phyloP scores from a whole-genome alignment of 1,140 invertebrate species.

The Drosophila sulfurigaster region DNA sequence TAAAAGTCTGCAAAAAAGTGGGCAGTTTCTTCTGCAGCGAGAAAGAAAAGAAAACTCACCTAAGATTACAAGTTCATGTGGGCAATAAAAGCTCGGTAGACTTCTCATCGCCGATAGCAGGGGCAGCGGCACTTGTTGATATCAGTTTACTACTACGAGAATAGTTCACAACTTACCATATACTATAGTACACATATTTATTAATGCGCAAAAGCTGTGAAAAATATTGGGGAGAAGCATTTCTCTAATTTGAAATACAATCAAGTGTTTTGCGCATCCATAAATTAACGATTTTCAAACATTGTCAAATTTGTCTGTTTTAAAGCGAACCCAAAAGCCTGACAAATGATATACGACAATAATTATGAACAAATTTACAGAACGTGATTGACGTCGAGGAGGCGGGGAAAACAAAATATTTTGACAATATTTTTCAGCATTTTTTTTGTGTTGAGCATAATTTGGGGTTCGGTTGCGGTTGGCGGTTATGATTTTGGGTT shows the following conservation, averaged over 20 bases:
- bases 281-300: constrained; percentile 28
- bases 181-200: background rate
- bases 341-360: constrained; percentile 43
- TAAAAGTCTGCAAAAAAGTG: no score
- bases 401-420: constrained; percentile 16
- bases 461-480: constrained; percentile 16
- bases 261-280: constrained; percentile 9
- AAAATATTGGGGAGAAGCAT: background rate
- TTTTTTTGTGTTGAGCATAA: constrained; percentile 14
- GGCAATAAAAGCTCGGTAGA: background rate
- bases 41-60: no score
- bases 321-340: constrained; percentile 5
- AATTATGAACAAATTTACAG: constrained; percentile 52
- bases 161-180: background rate
- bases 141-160: background rate
- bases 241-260: constrained; percentile 10
- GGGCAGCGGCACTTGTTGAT: background rate
- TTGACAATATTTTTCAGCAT: constrained; percentile 15
- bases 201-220: constrained; percentile 10
- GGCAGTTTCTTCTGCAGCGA: no score
- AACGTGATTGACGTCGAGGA: constrained; percentile 61
- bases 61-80: no score
- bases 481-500: background rate
- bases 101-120: background rate
- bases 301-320: constrained; percentile 29